Evolutionary conservation across 2,113 vertebrate species (phyloP).

Genomic region (Syrrhaptes paradoxus): DNA sequence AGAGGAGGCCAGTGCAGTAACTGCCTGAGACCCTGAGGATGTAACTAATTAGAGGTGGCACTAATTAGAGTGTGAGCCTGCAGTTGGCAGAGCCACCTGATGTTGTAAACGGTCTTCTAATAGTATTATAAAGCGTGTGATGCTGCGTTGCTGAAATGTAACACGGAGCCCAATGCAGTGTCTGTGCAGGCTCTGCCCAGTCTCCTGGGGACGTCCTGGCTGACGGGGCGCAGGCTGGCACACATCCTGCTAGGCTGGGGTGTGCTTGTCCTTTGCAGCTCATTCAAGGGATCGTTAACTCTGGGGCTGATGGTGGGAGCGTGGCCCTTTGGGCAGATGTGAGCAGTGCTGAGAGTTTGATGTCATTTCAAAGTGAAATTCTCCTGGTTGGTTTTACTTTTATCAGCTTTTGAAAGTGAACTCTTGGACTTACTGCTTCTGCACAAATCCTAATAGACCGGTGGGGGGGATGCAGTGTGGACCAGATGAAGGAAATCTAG

Average conservation of each 20-base stretch:
- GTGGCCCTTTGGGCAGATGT: neutral
- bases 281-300: neutral
- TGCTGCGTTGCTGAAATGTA: neutral
- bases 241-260: neutral
- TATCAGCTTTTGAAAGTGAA: conserved; percentile 25
- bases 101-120: neutral
- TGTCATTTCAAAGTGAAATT: conserved; percentile 1
- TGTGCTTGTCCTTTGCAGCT: neutral
- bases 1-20: neutral
- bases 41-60: conserved; percentile 2
- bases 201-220: neutral
- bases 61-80: neutral
- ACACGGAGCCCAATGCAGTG: neutral
- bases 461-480: neutral
- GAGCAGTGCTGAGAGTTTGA: conserved; percentile 14
- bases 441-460: neutral
- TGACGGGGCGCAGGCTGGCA: neutral
- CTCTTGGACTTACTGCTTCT: conserved; percentile 4
- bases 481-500: neutral
- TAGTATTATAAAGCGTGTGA: neutral
- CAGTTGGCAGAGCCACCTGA: neutral
- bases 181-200: neutral
- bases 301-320: neutral
- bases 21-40: neutral
- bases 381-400: neutral